Base-by-base conservation (phyloP, 2,113 vertebrate species). In the Pipra filicauda region DNA sequence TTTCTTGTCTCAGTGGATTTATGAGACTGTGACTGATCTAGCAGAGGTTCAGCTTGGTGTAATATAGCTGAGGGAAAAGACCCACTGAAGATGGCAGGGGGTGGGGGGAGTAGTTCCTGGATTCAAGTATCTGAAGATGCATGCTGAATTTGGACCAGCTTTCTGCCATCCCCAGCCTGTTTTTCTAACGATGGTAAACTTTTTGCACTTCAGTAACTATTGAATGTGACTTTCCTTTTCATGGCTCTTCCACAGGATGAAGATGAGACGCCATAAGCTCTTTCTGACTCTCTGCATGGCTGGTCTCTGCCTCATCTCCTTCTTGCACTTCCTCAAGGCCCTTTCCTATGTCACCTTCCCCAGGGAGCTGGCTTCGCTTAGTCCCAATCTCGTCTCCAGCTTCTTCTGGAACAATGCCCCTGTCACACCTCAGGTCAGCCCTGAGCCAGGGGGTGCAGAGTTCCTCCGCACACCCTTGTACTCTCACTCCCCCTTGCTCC, bases 321-420 rank as follows among this genome's bases (percentile, higher is more conserved):
- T 99, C 97, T 98, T 99, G 93, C 99, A 99, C 97, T 99, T 99
- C 98, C 99, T 99, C 97, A 99, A 99, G 98, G 99, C 99, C 96
- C 98, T 99, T 84, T 99, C 99, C 92, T 99, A 99, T 96, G 99
- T 99, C 94, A 99, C 99, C 70, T 98, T 99, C 91, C 98, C 99
- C 95, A 97, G 99, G 14, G 99, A 99, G 97, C 98, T 99, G 96
- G 99, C 99, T 24, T 99, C 99, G 4, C 99, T 99, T 49, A 99
- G 99, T 94, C 99, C 99, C 82, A 99, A 99, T 97, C 98, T 99
- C 3, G 98, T 99, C 91, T 99, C 99, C 97, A 99, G 99, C 97
- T 99, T 99, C 97, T 99, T 99, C 97, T 99, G 99, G 99, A 99
- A 98, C 97, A 99, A 99, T 97, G 98, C 98, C 19, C 98, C 98